Conservation (phyloP, 1,140 invertebrate species). For the Argopecten irradians region DNA sequence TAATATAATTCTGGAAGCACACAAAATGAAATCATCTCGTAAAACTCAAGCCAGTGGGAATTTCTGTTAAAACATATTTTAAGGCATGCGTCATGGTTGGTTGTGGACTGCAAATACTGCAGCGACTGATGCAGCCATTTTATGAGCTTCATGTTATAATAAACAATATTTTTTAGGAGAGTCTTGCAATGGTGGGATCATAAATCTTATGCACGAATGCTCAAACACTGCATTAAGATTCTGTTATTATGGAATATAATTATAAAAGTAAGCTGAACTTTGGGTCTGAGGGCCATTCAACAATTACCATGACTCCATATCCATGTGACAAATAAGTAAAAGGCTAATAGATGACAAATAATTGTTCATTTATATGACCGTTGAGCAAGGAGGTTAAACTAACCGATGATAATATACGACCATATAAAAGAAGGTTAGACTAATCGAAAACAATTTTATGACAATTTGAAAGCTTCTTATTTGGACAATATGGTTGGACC, state of each 20-base stretch:
- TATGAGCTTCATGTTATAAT: background rate
- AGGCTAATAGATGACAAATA: background rate
- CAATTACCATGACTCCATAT: too few species aligned
- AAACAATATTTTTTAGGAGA: background rate
- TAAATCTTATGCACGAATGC: background rate
- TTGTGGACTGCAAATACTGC: background rate
- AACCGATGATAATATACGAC: background rate
- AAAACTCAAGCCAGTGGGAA: background rate
- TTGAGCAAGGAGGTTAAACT: background rate
- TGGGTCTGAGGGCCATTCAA: background rate
- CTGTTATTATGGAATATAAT: background rate
- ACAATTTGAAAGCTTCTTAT: too few species aligned
- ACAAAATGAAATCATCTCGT: background rate
- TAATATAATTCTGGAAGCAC: background rate
- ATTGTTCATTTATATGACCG: too few species aligned
- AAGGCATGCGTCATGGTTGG: background rate
- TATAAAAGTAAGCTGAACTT: background rate
- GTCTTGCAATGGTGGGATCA: background rate
- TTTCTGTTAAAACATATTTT: background rate
- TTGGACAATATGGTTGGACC: too few species aligned
- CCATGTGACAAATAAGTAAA: too few species aligned
- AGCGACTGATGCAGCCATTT: too few species aligned
- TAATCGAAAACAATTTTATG: too few species aligned
- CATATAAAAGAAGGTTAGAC: too few species aligned
- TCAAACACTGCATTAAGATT: background rate